phyloP scores from a whole-genome alignment of 2,797 vertebrate genomes.

The Rhinatrema bivittatum region DNA sequence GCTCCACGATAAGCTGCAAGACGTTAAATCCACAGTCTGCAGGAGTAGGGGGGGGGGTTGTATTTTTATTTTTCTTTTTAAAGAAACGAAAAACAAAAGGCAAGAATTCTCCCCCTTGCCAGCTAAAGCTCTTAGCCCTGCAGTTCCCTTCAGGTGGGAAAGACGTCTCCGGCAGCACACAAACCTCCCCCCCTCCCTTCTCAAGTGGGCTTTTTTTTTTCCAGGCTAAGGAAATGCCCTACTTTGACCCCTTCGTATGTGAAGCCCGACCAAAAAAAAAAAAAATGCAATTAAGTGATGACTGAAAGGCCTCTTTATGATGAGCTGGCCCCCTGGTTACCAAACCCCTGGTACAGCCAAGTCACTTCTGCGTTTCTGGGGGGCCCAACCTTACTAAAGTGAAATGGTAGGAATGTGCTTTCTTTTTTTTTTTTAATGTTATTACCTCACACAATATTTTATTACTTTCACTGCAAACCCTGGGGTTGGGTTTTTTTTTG shows the following conservation, averaged over 20 bases:
- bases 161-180: slow-evolving; percentile 12
- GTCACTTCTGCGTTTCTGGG: background rate
- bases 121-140: no score
- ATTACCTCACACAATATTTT: no score
- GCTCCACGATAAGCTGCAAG: slow-evolving; percentile 5
- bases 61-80: no score
- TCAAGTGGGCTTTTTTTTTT: slow-evolving; percentile 5
- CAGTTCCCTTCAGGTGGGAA: background rate
- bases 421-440: no score
- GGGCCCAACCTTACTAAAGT: slow-evolving; percentile 4
- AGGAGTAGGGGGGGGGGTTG: background rate
- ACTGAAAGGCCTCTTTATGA: slow-evolving; percentile 7
- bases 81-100: background rate
- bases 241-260: slow-evolving; percentile 3
- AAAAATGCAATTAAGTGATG: slow-evolving; percentile 12
- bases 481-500: no score
- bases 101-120: background rate
- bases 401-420: no score
- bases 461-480: no score
- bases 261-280: slow-evolving; percentile 7
- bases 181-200: background rate
- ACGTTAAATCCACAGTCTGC: slow-evolving; percentile 5
- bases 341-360: background rate
- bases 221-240: background rate
- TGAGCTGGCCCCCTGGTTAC: background rate